Conservation (phyloP, 2,113 vertebrate genomes). For the Ammospiza nelsoni region DNA sequence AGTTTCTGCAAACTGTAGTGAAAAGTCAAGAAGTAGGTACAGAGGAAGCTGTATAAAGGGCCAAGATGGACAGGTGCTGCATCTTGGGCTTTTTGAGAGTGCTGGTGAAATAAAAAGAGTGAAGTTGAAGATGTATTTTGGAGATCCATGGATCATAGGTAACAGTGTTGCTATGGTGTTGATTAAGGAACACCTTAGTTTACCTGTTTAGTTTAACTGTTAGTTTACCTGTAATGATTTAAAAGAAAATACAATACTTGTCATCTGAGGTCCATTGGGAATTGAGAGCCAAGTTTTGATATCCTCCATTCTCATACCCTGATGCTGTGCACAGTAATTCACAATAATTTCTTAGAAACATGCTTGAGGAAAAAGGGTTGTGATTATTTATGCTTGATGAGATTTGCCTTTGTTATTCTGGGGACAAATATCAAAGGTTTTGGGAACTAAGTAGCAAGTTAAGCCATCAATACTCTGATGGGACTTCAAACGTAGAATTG, state of each 20-base stretch:
- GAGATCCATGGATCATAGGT: not conserved
- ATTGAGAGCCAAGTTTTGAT: not conserved
- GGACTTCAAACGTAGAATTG: not conserved
- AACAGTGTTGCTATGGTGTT: not conserved
- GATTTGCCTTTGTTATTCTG: not conserved
- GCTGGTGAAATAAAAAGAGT: not conserved
- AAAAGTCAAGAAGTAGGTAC: not conserved
- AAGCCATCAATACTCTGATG: not conserved
- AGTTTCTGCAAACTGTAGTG: not conserved
- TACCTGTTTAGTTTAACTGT: not conserved
- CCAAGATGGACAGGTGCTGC: not conserved
- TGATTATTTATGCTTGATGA: not conserved
- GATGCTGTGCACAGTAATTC: not conserved
- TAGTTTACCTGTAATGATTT: not conserved
- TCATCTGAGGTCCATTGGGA: not conserved
- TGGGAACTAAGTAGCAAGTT: not conserved
- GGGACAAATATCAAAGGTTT: not conserved
- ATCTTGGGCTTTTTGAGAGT: not conserved
- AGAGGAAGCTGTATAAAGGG: not conserved
- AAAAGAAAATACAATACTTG: not conserved
- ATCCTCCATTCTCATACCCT: not conserved
- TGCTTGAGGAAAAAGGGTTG: not conserved
- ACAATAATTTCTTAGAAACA: not conserved
- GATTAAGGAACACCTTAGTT: not conserved
- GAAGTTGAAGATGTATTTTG: not conserved